Evolutionary conservation across 30 jellyfish, hydroid and myxozoan genomes (phyloP), one percentile per base, ranked within the genome.

Genomic region (Turritopsis rubra): DNA sequence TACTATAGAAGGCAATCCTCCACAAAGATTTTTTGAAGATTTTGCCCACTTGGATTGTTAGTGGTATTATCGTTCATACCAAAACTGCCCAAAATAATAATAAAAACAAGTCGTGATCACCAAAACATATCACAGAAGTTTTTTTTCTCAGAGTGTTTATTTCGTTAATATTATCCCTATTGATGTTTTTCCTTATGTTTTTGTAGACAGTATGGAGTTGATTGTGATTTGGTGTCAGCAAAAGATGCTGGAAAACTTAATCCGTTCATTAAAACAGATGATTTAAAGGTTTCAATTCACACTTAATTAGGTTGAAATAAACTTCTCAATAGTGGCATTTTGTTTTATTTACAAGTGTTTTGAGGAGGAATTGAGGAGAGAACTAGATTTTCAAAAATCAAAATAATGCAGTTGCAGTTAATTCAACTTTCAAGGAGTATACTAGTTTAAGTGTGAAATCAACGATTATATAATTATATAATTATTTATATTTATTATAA

Each of bases 211-310:
- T 73, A 19, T 52, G 90, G 90, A 8, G 78, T 73, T 16, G 85
- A 75, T 66, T 81, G 90, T 65, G 85, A 83, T 29, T 31, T 75
- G 31, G 29, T 88, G 20, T 73, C 90, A 7, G 85, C 90, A 1
- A 20, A 68, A 82, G 91, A 88, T 9, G 96, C 89, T 8, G 85
- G 70, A 52, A 70, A 88, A 27, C 28, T 88, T 31, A 72, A 68
- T 66, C 96, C 91, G 1, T 29, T 23, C 4, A 18, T 68, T 24
- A 70, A 29, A 29, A 68, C 66, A 26, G 89, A 65, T 66, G 86
- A 65, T 52, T 23, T 82, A 13, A 53, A 78, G 85, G 85, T 78
- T 16, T 7, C 5, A 41, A 13, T 5, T 41, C 60, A 41, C 60
- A 41, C 13, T 41, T 3, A 41, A 41, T 41, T 13, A 41, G 60